Evolutionary conservation across 2,888 invertebrate genomes (phyloP).

Genomic region (Elgonia sp.): DNA sequence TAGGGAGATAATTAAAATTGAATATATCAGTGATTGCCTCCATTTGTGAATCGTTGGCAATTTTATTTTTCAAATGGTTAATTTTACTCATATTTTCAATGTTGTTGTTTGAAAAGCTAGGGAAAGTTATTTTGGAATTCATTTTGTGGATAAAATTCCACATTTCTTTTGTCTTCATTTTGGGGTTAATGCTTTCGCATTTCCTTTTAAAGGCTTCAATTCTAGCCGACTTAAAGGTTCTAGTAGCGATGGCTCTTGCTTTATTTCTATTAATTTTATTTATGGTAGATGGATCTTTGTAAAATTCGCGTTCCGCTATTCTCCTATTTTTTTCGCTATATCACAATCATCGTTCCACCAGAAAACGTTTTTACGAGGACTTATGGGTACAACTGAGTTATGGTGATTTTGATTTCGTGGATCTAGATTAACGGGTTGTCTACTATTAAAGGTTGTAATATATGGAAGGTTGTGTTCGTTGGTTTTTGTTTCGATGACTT

Average conservation of each 20-base stretch:
- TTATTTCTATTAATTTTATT: conserved; percentile 27
- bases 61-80: not conserved
- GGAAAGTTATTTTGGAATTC: not conserved
- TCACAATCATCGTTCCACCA: conserved; percentile 34
- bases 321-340: not conserved
- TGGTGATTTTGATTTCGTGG: no score
- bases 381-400: no score
- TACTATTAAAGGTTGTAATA: no score
- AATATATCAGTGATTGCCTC: no score
- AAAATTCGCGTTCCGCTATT: not conserved
- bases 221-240: not conserved
- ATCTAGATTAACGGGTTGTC: no score
- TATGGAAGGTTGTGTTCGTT: no score
- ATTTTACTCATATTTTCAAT: not conserved
- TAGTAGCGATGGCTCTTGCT: no score
- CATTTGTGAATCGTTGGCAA: no score
- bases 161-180: not conserved
- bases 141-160: no score
- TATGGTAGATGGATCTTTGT: not conserved
- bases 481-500: no score
- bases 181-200: conserved; percentile 9
- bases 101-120: not conserved
- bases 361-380: no score
- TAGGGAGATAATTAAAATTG: no score
- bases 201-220: not conserved